phyloP scores from a whole-genome alignment of 2,113 vertebrate genomes.

The Upupa epops region DNA sequence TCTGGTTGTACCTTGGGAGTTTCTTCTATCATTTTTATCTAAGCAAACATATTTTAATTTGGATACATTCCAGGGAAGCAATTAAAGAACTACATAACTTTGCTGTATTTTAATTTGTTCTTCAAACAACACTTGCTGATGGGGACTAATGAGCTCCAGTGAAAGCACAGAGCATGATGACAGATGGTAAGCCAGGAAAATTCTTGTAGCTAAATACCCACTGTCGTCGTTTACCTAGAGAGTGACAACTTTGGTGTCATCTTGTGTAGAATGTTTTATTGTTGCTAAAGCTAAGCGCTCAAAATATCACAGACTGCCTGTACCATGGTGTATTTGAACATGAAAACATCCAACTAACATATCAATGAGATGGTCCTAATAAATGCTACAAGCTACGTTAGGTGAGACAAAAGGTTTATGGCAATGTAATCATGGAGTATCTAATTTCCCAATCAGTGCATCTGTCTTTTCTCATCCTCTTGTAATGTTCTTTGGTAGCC shows the following conservation, averaged over 20 bases:
- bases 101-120: slow-evolving; percentile 49
- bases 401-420: background rate
- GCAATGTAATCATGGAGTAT: background rate
- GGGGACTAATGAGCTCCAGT: slow-evolving; percentile 39
- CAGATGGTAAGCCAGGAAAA: slow-evolving; percentile 61
- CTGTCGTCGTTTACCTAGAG: slow-evolving; percentile 28
- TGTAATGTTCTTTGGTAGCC: background rate
- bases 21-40: background rate
- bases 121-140: slow-evolving; percentile 41
- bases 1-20: background rate
- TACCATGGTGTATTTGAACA: background rate
- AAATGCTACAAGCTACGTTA: background rate
- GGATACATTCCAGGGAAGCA: slow-evolving; percentile 4
- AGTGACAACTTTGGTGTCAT: slow-evolving; percentile 30
- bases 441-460: background rate
- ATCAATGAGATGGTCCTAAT: background rate
- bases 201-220: slow-evolving; percentile 12
- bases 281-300: background rate
- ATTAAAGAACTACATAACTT: slow-evolving; percentile 38
- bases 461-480: background rate
- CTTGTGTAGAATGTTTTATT: background rate
- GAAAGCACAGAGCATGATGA: slow-evolving; percentile 36
- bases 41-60: slow-evolving; percentile 24
- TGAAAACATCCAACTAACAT: background rate
- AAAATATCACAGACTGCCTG: background rate